Evolutionary conservation across 1,140 invertebrate genomes (phyloP), one percentile per base, ranked within the genome.

Genomic region (Scaptodrosophila lebanonensis): DNA sequence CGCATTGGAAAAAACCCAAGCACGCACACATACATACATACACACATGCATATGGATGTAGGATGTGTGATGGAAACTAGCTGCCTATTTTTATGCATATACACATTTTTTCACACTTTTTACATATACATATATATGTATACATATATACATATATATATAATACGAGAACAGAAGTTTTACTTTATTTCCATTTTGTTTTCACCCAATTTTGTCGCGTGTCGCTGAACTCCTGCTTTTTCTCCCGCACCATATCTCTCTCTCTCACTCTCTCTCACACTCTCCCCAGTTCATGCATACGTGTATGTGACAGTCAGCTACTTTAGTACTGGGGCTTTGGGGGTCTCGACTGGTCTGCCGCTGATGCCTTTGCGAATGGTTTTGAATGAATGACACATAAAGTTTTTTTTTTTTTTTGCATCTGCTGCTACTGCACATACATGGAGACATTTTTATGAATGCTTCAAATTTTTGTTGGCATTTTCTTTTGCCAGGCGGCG

Each of bases 361-460:
- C 43, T 76, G 71, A 76, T 76, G 71, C 71, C 48, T 76, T 75
- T n/a, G 76, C 71, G 70, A 66, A 76, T 76, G 71, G 66, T 70
- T 76, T 76, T 76, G 71, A 76, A 76, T 76, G 71, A 76, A 76
- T 76, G 71, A 76, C 71, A 76, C 71, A 76, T 70, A 76, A 76
- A 76, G 71, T 76, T 76, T 62, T 65, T 69, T 65, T 64, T 58
- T 33, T 60, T 69, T 62, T 27, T 33, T 53, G 29, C 49, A 27
- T 22, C 40, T 33, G 70, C 50, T 69, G 50, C 61, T 68, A 73
- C 72, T 72, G 62, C 66, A 73, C 73, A 67, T 75, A 20, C 29
- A 39, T 40, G 22, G 71, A 61, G 71, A 76, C 71, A 76, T 76
- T 76, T 76, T 76, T 76, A 76, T 76, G 71, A 76, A 76, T 76